phyloP scores from a whole-genome alignment of 1,140 invertebrate genomes.

The Pseudomyrmex sp. region DNA sequence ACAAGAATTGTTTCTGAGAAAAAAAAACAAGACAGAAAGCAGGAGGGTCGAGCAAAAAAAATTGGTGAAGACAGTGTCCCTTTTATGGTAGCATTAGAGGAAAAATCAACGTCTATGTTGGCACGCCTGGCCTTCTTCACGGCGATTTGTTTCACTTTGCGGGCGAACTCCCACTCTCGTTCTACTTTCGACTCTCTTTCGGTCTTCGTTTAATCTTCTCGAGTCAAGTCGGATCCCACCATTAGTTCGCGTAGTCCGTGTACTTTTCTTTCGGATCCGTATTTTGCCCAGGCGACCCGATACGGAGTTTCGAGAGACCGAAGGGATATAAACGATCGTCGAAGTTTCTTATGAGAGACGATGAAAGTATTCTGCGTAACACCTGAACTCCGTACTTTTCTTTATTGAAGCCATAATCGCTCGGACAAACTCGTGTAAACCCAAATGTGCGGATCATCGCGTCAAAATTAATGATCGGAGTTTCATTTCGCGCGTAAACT shows the following conservation, averaged over 20 bases:
- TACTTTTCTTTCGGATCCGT: slow-evolving; percentile 34
- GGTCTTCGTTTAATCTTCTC: slow-evolving; percentile 70
- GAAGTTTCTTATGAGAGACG: slow-evolving; percentile 38
- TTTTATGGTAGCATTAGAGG: slow-evolving; percentile 57
- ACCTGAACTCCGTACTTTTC: neutral
- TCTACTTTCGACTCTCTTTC: slow-evolving; percentile 65
- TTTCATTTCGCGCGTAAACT: neutral
- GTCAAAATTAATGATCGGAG: no score
- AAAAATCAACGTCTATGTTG: slow-evolving; percentile 67
- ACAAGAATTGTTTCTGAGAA: slow-evolving; percentile 21
- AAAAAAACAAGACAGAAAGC: neutral
- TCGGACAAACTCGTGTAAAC: neutral
- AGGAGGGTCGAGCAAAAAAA: slow-evolving; percentile 45
- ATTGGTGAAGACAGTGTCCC: slow-evolving; percentile 28
- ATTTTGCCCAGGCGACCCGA: slow-evolving; percentile 30
- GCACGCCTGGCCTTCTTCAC: slow-evolving; percentile 53
- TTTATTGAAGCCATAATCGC: neutral
- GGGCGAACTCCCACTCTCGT: slow-evolving; percentile 49
- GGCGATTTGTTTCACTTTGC: slow-evolving; percentile 74
- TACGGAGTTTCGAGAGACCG: slow-evolving; percentile 34
- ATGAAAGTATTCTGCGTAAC: slow-evolving; percentile 40
- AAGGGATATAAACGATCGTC: slow-evolving; percentile 53
- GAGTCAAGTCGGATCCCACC: slow-evolving; percentile 64
- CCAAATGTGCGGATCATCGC: no score
- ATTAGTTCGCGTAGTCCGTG: slow-evolving; percentile 64